phyloP scores from a whole-genome alignment of 2,888 invertebrate species.

The Thymelicus acteon region DNA sequence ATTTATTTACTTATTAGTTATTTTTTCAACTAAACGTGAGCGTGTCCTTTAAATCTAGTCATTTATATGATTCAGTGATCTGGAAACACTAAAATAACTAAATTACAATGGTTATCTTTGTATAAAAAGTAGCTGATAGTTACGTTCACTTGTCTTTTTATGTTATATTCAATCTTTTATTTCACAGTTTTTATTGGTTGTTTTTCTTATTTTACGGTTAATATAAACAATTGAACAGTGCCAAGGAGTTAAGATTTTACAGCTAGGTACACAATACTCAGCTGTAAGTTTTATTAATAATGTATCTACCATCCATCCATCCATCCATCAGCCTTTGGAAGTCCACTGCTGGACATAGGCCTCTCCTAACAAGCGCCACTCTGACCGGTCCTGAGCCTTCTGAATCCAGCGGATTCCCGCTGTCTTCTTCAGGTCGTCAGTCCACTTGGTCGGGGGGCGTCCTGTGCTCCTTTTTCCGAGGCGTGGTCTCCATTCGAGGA shows the following conservation, averaged over 20 bases:
- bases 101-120: background rate
- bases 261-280: background rate
- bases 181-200: background rate
- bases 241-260: background rate
- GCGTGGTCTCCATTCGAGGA: too few relatives aligned
- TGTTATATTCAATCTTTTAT: background rate
- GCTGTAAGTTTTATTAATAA: background rate
- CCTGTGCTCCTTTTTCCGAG: too few relatives aligned
- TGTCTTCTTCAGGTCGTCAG: too few relatives aligned
- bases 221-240: background rate
- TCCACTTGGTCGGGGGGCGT: too few relatives aligned
- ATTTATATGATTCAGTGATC: constrained; percentile 13
- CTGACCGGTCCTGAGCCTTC: too few relatives aligned
- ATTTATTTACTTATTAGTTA: background rate
- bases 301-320: too few relatives aligned
- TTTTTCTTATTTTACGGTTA: background rate
- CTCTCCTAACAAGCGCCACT: too few relatives aligned
- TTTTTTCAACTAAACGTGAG: background rate
- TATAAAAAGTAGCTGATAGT: background rate
- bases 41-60: constrained; percentile 8
- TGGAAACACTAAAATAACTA: background rate
- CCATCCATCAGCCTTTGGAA: too few relatives aligned
- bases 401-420: too few relatives aligned
- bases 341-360: too few relatives aligned
- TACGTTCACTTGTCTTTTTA: background rate